Evolutionary conservation across 2,888 invertebrate species (phyloP), one percentile per base, ranked within the genome.

Genomic region (Agriopis marginaria): DNA sequence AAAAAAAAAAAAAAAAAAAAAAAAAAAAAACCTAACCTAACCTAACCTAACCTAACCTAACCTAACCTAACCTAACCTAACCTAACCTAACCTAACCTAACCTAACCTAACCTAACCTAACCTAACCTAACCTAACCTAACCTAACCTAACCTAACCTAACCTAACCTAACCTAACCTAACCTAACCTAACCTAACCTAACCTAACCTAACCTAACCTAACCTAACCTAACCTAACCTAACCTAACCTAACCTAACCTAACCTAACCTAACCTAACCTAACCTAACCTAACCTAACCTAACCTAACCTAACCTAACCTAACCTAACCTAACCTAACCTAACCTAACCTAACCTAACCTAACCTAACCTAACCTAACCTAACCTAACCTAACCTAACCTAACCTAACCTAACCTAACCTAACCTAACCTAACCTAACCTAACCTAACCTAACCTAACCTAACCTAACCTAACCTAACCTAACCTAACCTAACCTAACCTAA

Each of bases 141-240:
- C 42, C 42, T 42, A 42, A 75, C 75, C 73, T 72, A 77, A 74
- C 78, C 75, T 74, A 75, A 75, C 75, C 75, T 72, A 77, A 76
- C 76, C 76, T 74, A 74, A 77, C 77, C 78, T 77, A 53, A 53
- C 42, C 42, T 42, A 77, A 77, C 77, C 77, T 75, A 79, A 79
- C 78, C 79, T 77, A 78, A 78, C 78, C 78, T 78, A 32, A 32
- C 32, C 32, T 32, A 32, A 32, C 32, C 32, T 32, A 64, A 64
- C 64, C 64, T 64, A 64, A 64, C 64, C 64, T 64, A 64, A 64
- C 64, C 64, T 47, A 64, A 64, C 64, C 64, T 64, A 64, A 64
- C 66, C 64, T 64, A 64, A 64, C 64, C 64, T 32, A 32, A 32
- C 32, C 32, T 32, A 32, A 32, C 32, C 64, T 56, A 64, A 64